These are phyloP conservation scores for Cherax quadricarinatus DNA, from an alignment of 1,140 invertebrate species.

Conservation along the genomic window DNA sequence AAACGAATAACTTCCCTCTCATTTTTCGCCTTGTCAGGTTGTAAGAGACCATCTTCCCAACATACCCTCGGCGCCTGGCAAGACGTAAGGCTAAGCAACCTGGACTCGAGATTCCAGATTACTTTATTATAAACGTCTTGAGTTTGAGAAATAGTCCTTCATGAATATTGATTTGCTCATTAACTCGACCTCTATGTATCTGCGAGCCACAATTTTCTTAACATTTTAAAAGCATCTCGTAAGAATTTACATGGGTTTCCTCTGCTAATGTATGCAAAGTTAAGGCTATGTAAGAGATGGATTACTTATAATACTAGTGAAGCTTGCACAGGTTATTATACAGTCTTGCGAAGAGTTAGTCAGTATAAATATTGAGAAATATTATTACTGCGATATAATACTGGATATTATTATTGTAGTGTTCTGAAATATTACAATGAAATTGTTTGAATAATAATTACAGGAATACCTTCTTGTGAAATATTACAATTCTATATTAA, in stretches of 20 bases:
- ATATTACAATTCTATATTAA: too few species aligned
- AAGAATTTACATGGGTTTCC: not conserved
- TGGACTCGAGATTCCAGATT: not conserved
- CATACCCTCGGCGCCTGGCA: not conserved
- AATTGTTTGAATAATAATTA: too few species aligned
- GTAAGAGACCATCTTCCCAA: slow-evolving; percentile 46
- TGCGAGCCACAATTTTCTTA: not conserved
- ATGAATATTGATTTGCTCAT: slow-evolving; percentile 45
- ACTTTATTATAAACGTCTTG: slow-evolving; percentile 27
- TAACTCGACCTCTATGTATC: not conserved
- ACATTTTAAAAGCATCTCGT: not conserved
- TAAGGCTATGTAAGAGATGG: too few species aligned
- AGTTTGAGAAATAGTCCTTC: slow-evolving; percentile 26
- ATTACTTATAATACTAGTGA: too few species aligned
- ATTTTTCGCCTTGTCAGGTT: slow-evolving; percentile 51
- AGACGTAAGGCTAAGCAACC: not conserved
- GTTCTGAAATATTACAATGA: too few species aligned
- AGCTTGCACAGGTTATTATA: too few species aligned
- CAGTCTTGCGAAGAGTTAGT: too few species aligned
- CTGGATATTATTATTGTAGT: too few species aligned
- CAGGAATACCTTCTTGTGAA: too few species aligned
- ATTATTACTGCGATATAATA: too few species aligned
- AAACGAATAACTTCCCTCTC: slow-evolving; percentile 19
- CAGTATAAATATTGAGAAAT: too few species aligned
- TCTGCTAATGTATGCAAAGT: too few species aligned